These are phyloP conservation scores for Scaptomyza hsui DNA, from an alignment of 1,140 invertebrate genomes.

Conservation along the genomic window DNA sequence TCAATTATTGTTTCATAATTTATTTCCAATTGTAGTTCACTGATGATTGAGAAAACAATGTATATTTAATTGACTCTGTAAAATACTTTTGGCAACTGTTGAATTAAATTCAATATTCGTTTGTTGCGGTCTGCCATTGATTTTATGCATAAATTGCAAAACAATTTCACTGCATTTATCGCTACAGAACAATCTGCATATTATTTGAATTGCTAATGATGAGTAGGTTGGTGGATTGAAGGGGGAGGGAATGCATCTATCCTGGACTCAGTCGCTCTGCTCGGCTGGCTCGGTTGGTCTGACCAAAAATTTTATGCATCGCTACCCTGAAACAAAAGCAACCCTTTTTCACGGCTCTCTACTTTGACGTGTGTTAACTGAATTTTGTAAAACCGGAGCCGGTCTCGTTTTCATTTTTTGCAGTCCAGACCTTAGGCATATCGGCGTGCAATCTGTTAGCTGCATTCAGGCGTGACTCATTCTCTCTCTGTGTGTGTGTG, in stretches of 20 bases:
- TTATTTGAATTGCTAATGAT: constrained; percentile 7
- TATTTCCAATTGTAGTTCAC: too few relatives aligned
- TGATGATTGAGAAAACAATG: constrained; percentile 4
- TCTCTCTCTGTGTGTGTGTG: background rate
- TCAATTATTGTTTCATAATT: too few relatives aligned
- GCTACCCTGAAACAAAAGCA: constrained; percentile 49
- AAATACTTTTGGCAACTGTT: background rate
- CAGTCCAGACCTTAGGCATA: constrained; percentile 33
- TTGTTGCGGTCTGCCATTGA: constrained; percentile 4
- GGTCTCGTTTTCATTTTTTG: constrained; percentile 19
- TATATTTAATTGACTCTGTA: constrained; percentile 1
- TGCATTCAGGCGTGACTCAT: constrained; percentile 64
- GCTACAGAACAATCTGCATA: constrained; percentile 30
- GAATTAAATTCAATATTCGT: constrained; percentile 5
- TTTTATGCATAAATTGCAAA: constrained; percentile 8
- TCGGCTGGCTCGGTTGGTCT: constrained; percentile 28
- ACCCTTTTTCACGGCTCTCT: constrained; percentile 28
- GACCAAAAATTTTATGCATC: constrained; percentile 55
- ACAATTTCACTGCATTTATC: constrained; percentile 23
- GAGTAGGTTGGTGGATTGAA: background rate
- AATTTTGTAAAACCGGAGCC: constrained; percentile 26
- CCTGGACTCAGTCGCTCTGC: constrained; percentile 27
- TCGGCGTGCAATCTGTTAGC: constrained; percentile 66
- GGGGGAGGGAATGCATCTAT: constrained; percentile 14
- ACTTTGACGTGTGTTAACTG: constrained; percentile 42